These are phyloP conservation scores for Monopis laevigella DNA, from an alignment of 2,888 invertebrate genomes.

Conservation along the genomic window DNA sequence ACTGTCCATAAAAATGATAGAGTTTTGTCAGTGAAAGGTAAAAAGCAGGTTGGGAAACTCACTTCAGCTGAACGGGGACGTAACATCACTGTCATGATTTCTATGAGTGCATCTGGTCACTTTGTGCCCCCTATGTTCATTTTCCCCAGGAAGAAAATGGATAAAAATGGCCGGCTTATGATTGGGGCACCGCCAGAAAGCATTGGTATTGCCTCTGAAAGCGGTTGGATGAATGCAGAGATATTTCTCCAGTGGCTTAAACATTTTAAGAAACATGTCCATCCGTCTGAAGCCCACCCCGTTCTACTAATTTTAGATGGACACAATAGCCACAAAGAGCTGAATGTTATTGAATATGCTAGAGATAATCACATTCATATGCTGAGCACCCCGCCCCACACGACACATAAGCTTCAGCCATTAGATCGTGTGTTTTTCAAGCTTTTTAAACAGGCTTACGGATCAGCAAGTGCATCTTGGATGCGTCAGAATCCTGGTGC, in stretches of 20 bases:
- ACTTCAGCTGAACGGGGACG: conserved; percentile 20
- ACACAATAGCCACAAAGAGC: conserved; percentile 18
- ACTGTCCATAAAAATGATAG: conserved; percentile 21
- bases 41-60: conserved; percentile 18
- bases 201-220: conserved; percentile 20
- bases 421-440: conserved; percentile 18
- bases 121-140: conserved; percentile 22
- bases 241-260: conserved; percentile 18
- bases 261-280: conserved; percentile 15
- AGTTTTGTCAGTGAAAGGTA: conserved; percentile 19
- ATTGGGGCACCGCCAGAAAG: conserved; percentile 17
- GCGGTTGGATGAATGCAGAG: conserved; percentile 22
- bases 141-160: conserved; percentile 19
- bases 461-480: conserved; percentile 16
- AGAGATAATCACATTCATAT: conserved; percentile 22
- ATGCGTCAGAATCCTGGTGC: conserved; percentile 19
- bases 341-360: no score
- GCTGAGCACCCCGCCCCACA: conserved; percentile 22
- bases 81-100: conserved; percentile 19
- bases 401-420: conserved; percentile 22
- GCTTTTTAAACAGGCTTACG: conserved; percentile 17
- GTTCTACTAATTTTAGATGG: conserved; percentile 15
- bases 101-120: conserved; percentile 19
- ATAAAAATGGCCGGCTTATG: conserved; percentile 17
- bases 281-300: conserved; percentile 9